Evolutionary conservation across 2,797 vertebrate genomes (phyloP).

Genomic region (Dromococcyx pavoninus): DNA sequence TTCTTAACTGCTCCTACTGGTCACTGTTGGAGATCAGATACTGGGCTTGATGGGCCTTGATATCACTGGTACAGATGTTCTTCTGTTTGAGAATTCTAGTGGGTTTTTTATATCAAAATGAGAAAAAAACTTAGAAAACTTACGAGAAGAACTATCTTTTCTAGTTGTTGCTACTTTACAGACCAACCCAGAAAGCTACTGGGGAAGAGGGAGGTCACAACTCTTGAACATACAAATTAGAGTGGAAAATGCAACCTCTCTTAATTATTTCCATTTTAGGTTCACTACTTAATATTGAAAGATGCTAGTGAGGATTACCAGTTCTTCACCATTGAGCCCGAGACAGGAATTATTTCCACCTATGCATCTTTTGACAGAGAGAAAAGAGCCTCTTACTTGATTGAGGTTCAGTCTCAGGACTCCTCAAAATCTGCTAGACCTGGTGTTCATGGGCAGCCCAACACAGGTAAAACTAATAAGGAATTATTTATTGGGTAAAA

Average conservation of each 20-base stretch:
- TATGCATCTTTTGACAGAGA: conserved; percentile 86
- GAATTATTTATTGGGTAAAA: background rate
- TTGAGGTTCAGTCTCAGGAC: conserved; percentile 89
- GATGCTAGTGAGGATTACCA: conserved; percentile 85
- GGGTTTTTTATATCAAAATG: background rate
- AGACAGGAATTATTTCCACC: conserved; percentile 81
- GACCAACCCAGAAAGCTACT: background rate
- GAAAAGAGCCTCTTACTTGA: conserved; percentile 87
- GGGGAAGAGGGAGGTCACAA: background rate
- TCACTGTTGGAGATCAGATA: background rate
- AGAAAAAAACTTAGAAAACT: background rate
- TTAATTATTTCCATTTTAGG: conserved; percentile 35
- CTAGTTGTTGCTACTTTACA: background rate
- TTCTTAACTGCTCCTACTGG: background rate
- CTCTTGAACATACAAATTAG: background rate
- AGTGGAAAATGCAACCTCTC: background rate
- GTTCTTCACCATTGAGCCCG: conserved; percentile 83
- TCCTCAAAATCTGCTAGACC: conserved; percentile 84
- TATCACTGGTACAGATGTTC: background rate
- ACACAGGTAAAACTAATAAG: conserved; percentile 79
- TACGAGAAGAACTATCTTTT: background rate
- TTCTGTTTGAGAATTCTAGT: background rate
- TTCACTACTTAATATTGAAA: conserved; percentile 82
- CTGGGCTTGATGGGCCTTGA: background rate
- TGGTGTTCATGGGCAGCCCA: conserved; percentile 85